Evolutionary conservation across 2,113 vertebrate species (phyloP).

Genomic region (Sorex fumeus): DNA sequence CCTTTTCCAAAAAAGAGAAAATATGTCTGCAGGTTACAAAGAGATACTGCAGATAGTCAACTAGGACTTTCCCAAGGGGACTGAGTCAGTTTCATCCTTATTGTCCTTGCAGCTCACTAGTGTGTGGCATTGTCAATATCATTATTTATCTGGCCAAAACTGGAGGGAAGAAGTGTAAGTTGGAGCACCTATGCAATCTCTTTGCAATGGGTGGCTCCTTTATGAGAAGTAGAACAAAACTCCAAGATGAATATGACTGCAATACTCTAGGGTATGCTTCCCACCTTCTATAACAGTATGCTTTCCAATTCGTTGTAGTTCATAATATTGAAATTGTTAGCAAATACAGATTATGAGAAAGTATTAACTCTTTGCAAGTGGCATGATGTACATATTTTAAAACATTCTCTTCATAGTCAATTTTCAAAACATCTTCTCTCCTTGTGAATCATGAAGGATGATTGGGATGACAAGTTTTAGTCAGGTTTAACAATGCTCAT

Average conservation of each 20-base stretch:
- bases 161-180: neutral
- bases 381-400: slow-evolving; percentile 74
- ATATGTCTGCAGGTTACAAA: neutral
- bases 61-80: neutral
- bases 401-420: slow-evolving; percentile 51
- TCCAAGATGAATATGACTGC: neutral
- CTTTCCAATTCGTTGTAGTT: too few relatives aligned
- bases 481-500: neutral
- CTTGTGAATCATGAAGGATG: slow-evolving; percentile 63
- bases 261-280: slow-evolving; percentile 41
- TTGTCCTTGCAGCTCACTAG: neutral
- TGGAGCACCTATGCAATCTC: neutral
- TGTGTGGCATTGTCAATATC: neutral
- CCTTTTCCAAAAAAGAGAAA: neutral
- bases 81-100: neutral
- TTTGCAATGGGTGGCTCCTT: neutral
- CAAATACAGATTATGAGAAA: slow-evolving; percentile 83
- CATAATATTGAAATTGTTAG: slow-evolving; percentile 77
- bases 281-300: too few relatives aligned
- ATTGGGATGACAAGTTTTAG: slow-evolving; percentile 18
- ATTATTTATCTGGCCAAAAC: neutral
- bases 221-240: slow-evolving; percentile 41
- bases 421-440: slow-evolving; percentile 64
- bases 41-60: neutral
- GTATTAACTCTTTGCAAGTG: slow-evolving; percentile 80